A percentile compares a stretch with the other conserved stretches of the same genome.
These are phyloP conservation scores for Daboia siamensis DNA, from an alignment of 2,113 vertebrate genomes.

Conservation along the genomic window DNA sequence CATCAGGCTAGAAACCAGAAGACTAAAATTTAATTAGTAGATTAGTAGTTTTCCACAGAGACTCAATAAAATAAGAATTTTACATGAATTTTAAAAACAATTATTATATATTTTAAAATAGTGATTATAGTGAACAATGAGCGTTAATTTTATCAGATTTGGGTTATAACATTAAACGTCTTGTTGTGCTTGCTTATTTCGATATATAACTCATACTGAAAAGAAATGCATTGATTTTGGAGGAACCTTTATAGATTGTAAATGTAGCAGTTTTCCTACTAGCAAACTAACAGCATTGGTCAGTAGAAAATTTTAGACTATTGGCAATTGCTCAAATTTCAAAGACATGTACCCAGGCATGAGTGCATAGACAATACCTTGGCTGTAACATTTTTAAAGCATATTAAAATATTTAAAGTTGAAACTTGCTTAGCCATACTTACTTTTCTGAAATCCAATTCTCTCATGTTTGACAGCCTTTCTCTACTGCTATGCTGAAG, in stretches of 20 bases:
- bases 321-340: not conserved
- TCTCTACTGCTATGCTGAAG: not conserved
- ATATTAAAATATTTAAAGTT: constrained; percentile 12
- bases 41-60: not conserved
- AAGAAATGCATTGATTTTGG: constrained; percentile 14
- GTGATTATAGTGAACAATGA: constrained; percentile 11
- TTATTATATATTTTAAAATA: constrained; percentile 11
- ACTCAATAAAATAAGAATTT: not conserved
- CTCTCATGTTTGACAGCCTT: not conserved
- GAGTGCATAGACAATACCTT: not conserved
- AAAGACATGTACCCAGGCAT: not conserved
- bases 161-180: not conserved
- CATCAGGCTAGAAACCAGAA: not conserved
- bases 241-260: constrained; percentile 5
- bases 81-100: constrained; percentile 30
- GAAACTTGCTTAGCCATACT: constrained; percentile 27
- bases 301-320: not conserved
- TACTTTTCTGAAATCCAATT: constrained; percentile 3
- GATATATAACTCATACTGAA: constrained; percentile 1
- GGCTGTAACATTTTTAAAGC: not conserved
- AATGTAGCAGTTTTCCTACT: constrained; percentile 5
- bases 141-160: constrained; percentile 4
- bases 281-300: not conserved
- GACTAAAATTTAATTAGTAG: not conserved
- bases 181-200: constrained; percentile 8